Percentiles rank a stretch among this genome's conserved stretches.
Evolutionary conservation across 2,113 vertebrate genomes (phyloP).

Genomic region (Cyphomyrus discorhynchus): DNA sequence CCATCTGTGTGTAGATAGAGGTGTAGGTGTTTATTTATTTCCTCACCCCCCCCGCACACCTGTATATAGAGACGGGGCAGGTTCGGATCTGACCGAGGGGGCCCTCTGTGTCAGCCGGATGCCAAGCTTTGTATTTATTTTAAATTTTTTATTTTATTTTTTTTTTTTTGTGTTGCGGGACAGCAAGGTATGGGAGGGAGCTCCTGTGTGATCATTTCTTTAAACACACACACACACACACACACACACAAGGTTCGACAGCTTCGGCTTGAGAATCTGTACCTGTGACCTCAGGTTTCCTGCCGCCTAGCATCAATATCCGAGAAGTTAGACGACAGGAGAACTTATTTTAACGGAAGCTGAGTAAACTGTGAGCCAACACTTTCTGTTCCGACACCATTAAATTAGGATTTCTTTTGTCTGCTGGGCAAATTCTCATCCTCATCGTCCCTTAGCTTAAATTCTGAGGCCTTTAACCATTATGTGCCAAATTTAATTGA

Average conservation of each 20-base stretch:
- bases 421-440: slow-evolving; percentile 23
- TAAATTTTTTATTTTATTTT: slow-evolving; percentile 17
- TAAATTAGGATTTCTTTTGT: not conserved
- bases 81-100: slow-evolving; percentile 34
- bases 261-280: not conserved
- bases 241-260: not conserved
- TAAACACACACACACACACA: not conserved
- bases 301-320: not conserved
- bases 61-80: slow-evolving; percentile 46
- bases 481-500: slow-evolving; percentile 56
- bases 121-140: slow-evolving; percentile 39
- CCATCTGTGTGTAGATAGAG: slow-evolving; percentile 48
- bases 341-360: not conserved
- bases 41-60: slow-evolving; percentile 33
- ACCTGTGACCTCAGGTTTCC: not conserved
- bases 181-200: slow-evolving; percentile 16
- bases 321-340: not conserved
- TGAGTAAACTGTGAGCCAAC: not conserved
- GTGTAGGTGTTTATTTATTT: slow-evolving; percentile 50
- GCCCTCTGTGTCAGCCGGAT: not conserved
- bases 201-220: not conserved
- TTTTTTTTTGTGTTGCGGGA: slow-evolving; percentile 25
- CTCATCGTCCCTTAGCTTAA: slow-evolving; percentile 41
- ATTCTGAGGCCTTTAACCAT: slow-evolving; percentile 61
- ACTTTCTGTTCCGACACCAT: not conserved